Evolutionary conservation across 2,113 vertebrate species (phyloP), one percentile per base, ranked within the genome.

Genomic region (Myiozetetes cayanensis): DNA sequence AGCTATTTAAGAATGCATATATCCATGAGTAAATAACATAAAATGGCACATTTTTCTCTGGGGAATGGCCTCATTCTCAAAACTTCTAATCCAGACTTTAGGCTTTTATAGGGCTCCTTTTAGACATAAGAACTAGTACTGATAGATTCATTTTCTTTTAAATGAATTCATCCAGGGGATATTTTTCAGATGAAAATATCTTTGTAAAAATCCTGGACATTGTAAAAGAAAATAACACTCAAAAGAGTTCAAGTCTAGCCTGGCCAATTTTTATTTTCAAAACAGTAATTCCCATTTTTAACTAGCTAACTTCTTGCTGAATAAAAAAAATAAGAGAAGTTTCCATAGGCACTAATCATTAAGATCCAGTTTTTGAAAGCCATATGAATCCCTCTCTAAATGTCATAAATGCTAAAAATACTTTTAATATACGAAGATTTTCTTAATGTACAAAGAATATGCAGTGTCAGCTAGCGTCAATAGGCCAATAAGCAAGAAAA

Each of bases 261-360:
- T 89, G 52, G 89, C 49, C 24, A 59, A 30, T 90, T 89, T 94
- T 97, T 92, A 94, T 96, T 97, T 95, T 87, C 86, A 80, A 73
- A 76, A 84, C 55, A 74, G 33, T 17, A 88, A 84, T 67, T 92
- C 93, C 71, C 4, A n/a, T 63, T 90, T 88, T 93, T 74, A 89
- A 59, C 4, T 18, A 76, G 31, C 46, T 80, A 62, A 85, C 28
- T 80, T 90, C 55, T 66, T 88, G 25, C 63, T 78, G 49, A 62
- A 85, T 43, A 66, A 61, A 79, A 73, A 52, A 19, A 19, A 47
- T 33, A 62, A 47, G 35, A 65, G 41, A 72, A 74, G 30, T 43
- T 93, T 79, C 33, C 33, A 71, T 39, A 31, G 73, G 37, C 31
- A 76, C 9, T 49, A 85, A 46, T 62, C 19, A 43, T 41, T 74